A percentile compares a stretch with the other conserved stretches of the same genome.
Evolutionary conservation across 2,888 invertebrate genomes (phyloP).

Genomic region (Melanotus villosus): DNA sequence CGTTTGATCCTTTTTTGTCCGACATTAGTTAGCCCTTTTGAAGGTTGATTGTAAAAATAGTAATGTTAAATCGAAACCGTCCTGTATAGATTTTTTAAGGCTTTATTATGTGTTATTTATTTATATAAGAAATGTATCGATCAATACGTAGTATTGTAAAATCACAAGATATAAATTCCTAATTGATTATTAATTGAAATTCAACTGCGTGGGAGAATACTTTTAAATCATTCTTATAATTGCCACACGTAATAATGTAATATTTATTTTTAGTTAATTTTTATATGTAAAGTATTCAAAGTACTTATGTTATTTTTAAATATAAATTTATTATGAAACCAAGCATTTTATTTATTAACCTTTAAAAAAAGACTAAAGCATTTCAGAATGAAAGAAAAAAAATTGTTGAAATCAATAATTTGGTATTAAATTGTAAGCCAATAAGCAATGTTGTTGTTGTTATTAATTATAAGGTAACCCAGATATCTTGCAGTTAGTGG

Average conservation of each 20-base stretch:
- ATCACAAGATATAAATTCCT: slow-evolving; percentile 23
- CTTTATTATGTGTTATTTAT: slow-evolving; percentile 22
- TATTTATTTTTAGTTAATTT: slow-evolving; percentile 36
- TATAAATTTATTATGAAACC: slow-evolving; percentile 7
- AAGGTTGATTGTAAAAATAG: too few species aligned
- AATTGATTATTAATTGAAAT: slow-evolving; percentile 27
- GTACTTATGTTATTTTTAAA: slow-evolving; percentile 20
- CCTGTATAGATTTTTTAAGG: slow-evolving; percentile 12
- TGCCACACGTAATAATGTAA: slow-evolving; percentile 33
- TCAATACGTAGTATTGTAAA: slow-evolving; percentile 32
- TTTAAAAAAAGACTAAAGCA: too few species aligned
- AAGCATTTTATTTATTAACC: slow-evolving; percentile 1
- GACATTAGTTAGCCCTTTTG: slow-evolving; percentile 54
- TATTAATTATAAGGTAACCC: slow-evolving; percentile 19
- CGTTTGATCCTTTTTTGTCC: slow-evolving; percentile 63
- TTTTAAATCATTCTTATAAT: slow-evolving; percentile 28
- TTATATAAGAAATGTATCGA: slow-evolving; percentile 20
- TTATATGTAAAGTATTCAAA: slow-evolving; percentile 32
- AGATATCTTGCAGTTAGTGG: slow-evolving; percentile 22
- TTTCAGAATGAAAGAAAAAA: too few species aligned
- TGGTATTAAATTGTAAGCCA: too few species aligned
- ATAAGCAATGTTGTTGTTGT: not conserved
- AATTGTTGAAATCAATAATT: too few species aligned
- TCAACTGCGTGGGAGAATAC: slow-evolving; percentile 25
- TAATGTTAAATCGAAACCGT: too few species aligned